Evolutionary conservation across 2,888 invertebrate genomes (phyloP), one percentile per base, ranked within the genome.

Genomic region (Tuberolachnus salignus): DNA sequence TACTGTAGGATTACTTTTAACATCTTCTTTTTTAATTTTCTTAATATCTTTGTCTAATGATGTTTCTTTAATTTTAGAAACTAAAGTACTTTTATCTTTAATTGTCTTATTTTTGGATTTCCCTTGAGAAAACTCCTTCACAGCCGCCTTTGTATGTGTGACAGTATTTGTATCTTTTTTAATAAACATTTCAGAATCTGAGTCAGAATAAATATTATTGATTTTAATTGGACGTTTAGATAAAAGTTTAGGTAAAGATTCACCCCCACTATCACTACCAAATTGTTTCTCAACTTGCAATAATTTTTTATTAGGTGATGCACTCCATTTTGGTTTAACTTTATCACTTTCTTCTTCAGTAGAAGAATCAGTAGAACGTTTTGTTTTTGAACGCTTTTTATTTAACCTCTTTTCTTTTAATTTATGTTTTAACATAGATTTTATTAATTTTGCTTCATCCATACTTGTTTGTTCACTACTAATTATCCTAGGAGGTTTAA

Each of bases 101-200:
- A 42, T 1, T 21, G 14, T 4, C 51, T 69, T 78, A 69, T 66
- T 78, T 80, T 78, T 82, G 86, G 86, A 59, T 86, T 86, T 21
- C 34, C 80, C 85, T 16, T 89, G 88, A 61, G 92, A 89, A 84
- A 94, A 94, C 84, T 94, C 93, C 86, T 94, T 94, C 85, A 94
- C 91, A 13, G 94, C 92, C 19, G 92, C 93, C 87, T 94, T 94
- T 16, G 94, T 94, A 83, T 93, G 89, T 82, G 93, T 88, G 64
- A 87, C 88, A 83, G 89, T 87, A 84, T 90, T 90, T 83, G 11
- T 88, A 72, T 89, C 89, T 67, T 88, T 87, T 83, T 89, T 89
- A 1, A 81, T 49, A 6, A 84, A 83, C 14, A 87, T 85, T 84
- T 91, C 91, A 0, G 91, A 89, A 83, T 92, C 92, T 82, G 92